Evolutionary conservation across 2,113 vertebrate species (phyloP).

Genomic region (Hyla sarda): DNA sequence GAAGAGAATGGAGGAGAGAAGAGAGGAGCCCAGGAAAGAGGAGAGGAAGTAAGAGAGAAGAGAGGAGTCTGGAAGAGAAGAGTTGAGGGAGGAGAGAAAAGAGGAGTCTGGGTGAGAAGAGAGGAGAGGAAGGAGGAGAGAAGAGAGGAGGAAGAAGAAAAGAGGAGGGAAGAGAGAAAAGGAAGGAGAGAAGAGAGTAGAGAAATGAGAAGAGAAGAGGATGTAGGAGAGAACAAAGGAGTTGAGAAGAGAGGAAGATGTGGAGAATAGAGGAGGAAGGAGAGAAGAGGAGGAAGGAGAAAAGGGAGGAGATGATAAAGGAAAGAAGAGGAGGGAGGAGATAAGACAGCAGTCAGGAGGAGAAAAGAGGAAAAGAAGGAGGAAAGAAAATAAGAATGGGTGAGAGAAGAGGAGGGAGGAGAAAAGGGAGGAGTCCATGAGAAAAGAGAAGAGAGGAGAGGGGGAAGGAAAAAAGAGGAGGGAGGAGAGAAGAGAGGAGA

Average conservation of each 20-base stretch:
- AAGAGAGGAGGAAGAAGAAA: neutral
- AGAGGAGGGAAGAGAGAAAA: neutral
- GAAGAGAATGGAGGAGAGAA: too few species aligned
- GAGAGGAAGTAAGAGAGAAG: neutral
- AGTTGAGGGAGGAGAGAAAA: neutral
- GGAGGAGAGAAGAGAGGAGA: too few species aligned
- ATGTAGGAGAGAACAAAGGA: neutral
- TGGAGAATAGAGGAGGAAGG: neutral
- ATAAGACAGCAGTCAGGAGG: neutral
- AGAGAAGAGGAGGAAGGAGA: neutral
- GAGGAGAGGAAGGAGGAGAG: neutral
- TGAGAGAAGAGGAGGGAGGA: neutral
- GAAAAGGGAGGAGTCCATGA: too few species aligned
- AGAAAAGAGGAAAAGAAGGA: neutral
- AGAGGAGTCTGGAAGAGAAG: neutral
- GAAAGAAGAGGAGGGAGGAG: neutral
- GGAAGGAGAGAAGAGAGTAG: too few species aligned
- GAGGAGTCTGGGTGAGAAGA: neutral
- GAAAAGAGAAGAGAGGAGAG: neutral
- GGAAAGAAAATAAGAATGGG: neutral
- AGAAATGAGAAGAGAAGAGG: neutral
- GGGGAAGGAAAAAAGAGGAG: neutral
- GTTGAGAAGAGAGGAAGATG: too few species aligned
- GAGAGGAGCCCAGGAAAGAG: too few species aligned
- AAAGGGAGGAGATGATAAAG: neutral